These are phyloP conservation scores for Pinna nobilis DNA, from an alignment of 1,140 invertebrate genomes.

Conservation along the genomic window DNA sequence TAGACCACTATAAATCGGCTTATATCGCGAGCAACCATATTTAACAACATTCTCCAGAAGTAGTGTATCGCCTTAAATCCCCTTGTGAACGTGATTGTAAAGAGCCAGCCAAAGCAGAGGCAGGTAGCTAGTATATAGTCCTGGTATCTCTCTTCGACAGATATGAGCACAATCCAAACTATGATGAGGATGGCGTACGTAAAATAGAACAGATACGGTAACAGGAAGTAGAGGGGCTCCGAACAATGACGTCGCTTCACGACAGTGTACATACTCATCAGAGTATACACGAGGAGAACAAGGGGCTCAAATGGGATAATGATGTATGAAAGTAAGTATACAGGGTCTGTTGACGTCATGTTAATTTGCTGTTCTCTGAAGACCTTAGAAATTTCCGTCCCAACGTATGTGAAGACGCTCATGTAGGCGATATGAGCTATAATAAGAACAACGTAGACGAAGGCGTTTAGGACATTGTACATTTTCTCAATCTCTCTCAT, in stretches of 20 bases:
- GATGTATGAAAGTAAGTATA: slow-evolving; percentile 44
- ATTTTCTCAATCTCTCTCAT: slow-evolving; percentile 60
- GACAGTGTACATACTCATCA: neutral
- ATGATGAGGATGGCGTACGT: slow-evolving; percentile 53
- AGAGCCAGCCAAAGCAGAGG: slow-evolving; percentile 65
- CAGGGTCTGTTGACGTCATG: slow-evolving; percentile 15
- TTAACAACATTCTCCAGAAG: slow-evolving; percentile 67
- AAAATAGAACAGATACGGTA: slow-evolving; percentile 23
- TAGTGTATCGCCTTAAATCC: slow-evolving; percentile 67
- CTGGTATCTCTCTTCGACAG: slow-evolving; percentile 40
- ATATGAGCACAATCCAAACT: slow-evolving; percentile 59
- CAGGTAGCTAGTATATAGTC: slow-evolving; percentile 60
- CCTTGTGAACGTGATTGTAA: slow-evolving; percentile 62
- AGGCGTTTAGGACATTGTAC: slow-evolving; percentile 54
- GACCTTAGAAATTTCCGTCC: slow-evolving; percentile 39
- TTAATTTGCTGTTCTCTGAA: slow-evolving; percentile 32
- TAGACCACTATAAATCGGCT: slow-evolving; percentile 66
- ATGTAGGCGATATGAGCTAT: slow-evolving; percentile 64
- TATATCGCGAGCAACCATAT: slow-evolving; percentile 67
- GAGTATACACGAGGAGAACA: slow-evolving; percentile 47
- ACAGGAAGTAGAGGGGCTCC: neutral
- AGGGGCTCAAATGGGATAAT: slow-evolving; percentile 57
- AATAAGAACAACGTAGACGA: slow-evolving; percentile 56
- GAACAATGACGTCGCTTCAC: slow-evolving; percentile 6
- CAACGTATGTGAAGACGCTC: slow-evolving; percentile 58